A percentile compares a stretch with the other conserved stretches of the same genome.
phyloP scores from a whole-genome alignment of 2,797 vertebrate genomes.

The Sebastes wilsoni region DNA sequence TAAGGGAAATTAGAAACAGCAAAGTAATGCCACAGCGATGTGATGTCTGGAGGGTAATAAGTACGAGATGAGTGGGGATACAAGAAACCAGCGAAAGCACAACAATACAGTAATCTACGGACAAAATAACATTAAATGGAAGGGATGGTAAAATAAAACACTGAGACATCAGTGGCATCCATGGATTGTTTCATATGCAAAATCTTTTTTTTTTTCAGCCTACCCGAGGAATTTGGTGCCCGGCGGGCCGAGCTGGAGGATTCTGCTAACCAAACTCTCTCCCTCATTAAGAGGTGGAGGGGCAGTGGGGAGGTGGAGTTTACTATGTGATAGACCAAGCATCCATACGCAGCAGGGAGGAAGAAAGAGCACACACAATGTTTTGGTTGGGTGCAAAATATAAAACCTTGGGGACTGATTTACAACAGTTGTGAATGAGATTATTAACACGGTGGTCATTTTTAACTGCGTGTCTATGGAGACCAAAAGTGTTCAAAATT shows the following conservation, averaged over 20 bases:
- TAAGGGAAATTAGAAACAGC: conserved; percentile 37
- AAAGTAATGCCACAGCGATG: conserved; percentile 37
- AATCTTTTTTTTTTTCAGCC: conserved; percentile 69
- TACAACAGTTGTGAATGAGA: background rate
- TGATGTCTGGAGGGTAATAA: conserved; percentile 51
- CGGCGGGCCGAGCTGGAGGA: conserved; percentile 99
- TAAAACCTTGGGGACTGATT: background rate
- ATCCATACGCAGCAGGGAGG: conserved; percentile 95
- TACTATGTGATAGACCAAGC: conserved; percentile 87
- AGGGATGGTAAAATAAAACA: conserved; percentile 66
- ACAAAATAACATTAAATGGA: conserved; percentile 32
- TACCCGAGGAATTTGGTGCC: conserved; percentile 99
- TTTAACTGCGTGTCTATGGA: background rate
- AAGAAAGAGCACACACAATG: conserved; percentile 87
- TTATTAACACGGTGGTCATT: background rate
- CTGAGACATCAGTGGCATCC: conserved; percentile 82
- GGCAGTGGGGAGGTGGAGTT: conserved; percentile 98
- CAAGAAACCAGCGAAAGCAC: conserved; percentile 22
- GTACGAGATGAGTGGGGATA: conserved; percentile 60
- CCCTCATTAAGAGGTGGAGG: conserved; percentile 99
- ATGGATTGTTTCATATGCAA: conserved; percentile 89
- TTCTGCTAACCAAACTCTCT: conserved; percentile 99
- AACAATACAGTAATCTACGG: conserved; percentile 64
- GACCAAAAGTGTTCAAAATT: background rate
- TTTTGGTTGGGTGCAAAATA: conserved; percentile 54